Evolutionary conservation across 2,797 vertebrate genomes (phyloP).

Genomic region (Gephyroberyx darwinii): DNA sequence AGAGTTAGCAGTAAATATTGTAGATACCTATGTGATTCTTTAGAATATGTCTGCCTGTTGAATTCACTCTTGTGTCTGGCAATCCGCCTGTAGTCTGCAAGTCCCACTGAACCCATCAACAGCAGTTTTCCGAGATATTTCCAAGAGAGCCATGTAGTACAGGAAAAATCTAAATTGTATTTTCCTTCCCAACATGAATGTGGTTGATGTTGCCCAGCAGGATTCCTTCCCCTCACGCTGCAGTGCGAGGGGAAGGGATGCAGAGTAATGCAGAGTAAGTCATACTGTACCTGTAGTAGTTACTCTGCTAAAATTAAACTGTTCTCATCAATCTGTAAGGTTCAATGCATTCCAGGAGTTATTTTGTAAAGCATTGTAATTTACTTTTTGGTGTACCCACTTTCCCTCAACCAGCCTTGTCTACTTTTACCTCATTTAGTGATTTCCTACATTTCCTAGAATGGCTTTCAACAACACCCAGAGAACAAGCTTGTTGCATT

Average conservation of each 20-base stretch:
- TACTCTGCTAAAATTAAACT: slow-evolving; percentile 10
- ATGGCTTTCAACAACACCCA: no score
- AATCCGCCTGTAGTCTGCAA: slow-evolving; percentile 13
- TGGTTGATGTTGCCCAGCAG: slow-evolving; percentile 52
- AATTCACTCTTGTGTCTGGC: slow-evolving; percentile 42
- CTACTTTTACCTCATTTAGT: no score
- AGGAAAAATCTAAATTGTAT: slow-evolving; percentile 54
- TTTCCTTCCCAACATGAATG: slow-evolving; percentile 39
- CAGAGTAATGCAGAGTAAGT: no score
- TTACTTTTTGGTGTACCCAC: no score
- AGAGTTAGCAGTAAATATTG: slow-evolving; percentile 42
- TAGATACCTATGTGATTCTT: slow-evolving; percentile 27
- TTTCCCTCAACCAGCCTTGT: no score
- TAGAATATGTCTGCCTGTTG: slow-evolving; percentile 17
- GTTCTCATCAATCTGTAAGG: no score
- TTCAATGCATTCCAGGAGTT: no score
- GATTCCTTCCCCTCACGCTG: slow-evolving; percentile 24
- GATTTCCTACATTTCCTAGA: no score
- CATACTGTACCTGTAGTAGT: not conserved
- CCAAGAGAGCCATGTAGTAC: slow-evolving; percentile 2
- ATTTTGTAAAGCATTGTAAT: no score
- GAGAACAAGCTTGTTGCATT: no score
- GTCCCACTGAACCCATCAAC: slow-evolving; percentile 37
- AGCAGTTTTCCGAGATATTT: slow-evolving; percentile 20
- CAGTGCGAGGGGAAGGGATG: not conserved